phyloP scores from a whole-genome alignment of 2,888 invertebrate species.

The Hyposoter dolosus region DNA sequence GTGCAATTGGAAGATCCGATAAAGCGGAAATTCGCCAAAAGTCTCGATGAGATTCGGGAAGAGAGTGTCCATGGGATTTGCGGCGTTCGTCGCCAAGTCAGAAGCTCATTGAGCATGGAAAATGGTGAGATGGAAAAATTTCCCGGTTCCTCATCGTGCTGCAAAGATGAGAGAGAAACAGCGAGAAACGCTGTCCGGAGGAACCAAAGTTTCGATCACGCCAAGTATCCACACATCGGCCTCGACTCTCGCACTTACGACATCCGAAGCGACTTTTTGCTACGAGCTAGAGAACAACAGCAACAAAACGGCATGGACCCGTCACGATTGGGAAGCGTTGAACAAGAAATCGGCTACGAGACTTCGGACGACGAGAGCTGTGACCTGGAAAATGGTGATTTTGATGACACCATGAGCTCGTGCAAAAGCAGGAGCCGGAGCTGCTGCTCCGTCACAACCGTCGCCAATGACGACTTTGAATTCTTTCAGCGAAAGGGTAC shows the following conservation, averaged over 20 bases:
- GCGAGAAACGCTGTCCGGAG: slow-evolving; percentile 74
- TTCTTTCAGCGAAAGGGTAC: slow-evolving; percentile 86
- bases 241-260: slow-evolving; percentile 81
- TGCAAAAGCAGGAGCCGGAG: slow-evolving; percentile 85
- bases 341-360: slow-evolving; percentile 78
- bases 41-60: slow-evolving; percentile 80
- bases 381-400: slow-evolving; percentile 80
- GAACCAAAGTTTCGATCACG: slow-evolving; percentile 82
- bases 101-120: slow-evolving; percentile 75
- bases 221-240: slow-evolving; percentile 72
- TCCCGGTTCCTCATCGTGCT: slow-evolving; percentile 38
- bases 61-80: slow-evolving; percentile 70
- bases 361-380: slow-evolving; percentile 83
- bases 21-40: slow-evolving; percentile 79
- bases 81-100: slow-evolving; percentile 73
- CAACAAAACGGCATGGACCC: slow-evolving; percentile 60
- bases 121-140: slow-evolving; percentile 59
- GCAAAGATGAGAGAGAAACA: slow-evolving; percentile 66
- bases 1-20: slow-evolving; percentile 82
- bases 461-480: slow-evolving; percentile 88
- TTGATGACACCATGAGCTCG: slow-evolving; percentile 83
- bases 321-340: slow-evolving; percentile 67
- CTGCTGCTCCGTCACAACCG: slow-evolving; percentile 87
- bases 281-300: slow-evolving; percentile 67
- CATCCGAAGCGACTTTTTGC: slow-evolving; percentile 74